Percentiles rank a stretch among this genome's conserved stretches.
phyloP scores from a whole-genome alignment of 2,113 vertebrate species.

The Pollimyrus isidori region DNA sequence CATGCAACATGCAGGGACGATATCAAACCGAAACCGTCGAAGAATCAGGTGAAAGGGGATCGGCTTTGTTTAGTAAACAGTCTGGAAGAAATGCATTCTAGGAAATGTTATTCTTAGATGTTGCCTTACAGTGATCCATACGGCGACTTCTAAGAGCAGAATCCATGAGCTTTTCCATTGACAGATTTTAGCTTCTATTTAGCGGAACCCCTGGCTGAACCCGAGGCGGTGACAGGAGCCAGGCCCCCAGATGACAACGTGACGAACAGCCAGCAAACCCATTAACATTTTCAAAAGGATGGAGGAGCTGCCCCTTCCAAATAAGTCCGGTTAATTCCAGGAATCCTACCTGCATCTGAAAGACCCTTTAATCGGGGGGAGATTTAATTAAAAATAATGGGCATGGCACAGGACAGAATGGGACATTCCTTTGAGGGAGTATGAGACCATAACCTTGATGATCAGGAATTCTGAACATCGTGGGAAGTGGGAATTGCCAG shows the following conservation, averaged over 20 bases:
- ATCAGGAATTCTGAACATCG: background rate
- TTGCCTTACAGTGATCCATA: background rate
- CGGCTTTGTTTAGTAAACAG: background rate
- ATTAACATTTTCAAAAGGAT: background rate
- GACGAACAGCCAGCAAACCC: background rate
- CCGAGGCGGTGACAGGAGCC: too few relatives aligned
- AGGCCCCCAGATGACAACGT: background rate
- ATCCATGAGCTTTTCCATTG: background rate
- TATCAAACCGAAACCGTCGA: background rate
- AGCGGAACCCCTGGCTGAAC: background rate
- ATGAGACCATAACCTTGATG: constrained; percentile 7
- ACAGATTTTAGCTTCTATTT: constrained; percentile 3
- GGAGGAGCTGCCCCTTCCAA: background rate
- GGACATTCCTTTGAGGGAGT: background rate
- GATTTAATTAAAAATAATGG: background rate
- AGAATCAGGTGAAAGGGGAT: background rate
- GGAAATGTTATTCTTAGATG: background rate
- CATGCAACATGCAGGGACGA: background rate
- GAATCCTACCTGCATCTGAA: background rate
- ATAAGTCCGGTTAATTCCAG: background rate
- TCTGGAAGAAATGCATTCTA: background rate
- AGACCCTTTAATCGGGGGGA: background rate
- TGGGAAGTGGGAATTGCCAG: background rate
- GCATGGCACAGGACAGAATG: background rate
- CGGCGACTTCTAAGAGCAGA: background rate